Percentiles rank a stretch among this genome's conserved stretches.
Conservation (phyloP, 1,140 invertebrate species). For the Forficula auricularia region DNA sequence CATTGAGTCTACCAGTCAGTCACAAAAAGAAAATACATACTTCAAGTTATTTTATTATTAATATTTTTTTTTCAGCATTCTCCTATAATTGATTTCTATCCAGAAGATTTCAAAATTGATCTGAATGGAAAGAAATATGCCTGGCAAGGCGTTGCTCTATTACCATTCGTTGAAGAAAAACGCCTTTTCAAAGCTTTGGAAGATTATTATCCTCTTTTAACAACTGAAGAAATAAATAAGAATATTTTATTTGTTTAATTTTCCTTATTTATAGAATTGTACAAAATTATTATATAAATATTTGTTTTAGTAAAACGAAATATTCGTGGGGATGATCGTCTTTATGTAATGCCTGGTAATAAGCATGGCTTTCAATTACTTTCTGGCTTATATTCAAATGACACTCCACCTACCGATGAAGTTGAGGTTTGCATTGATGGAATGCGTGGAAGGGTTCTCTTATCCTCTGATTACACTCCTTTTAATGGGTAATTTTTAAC, state of each 20-base stretch:
- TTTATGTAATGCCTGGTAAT: constrained; percentile 51
- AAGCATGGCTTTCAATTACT: constrained; percentile 53
- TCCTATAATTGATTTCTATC: constrained; percentile 97
- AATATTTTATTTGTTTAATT: constrained; percentile 2
- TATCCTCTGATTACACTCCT: constrained; percentile 45
- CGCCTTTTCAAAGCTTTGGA: constrained; percentile 74
- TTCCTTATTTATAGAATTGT: too few relatives aligned
- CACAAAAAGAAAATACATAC: constrained; percentile 10
- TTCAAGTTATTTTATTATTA: constrained; percentile 7
- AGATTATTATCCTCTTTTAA: constrained; percentile 59
- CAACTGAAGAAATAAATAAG: constrained; percentile 59
- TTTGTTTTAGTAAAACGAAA: constrained; percentile 32
- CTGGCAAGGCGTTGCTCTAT: constrained; percentile 95
- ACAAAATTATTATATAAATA: constrained; percentile 8
- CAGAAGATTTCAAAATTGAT: constrained; percentile 95
- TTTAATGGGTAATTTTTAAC: constrained; percentile 38
- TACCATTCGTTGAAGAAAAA: constrained; percentile 95
- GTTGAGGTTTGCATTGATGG: constrained; percentile 41
- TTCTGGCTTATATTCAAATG: constrained; percentile 44
- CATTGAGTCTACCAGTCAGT: constrained; percentile 2
- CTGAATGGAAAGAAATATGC: constrained; percentile 98
- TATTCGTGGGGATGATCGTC: constrained; percentile 40
- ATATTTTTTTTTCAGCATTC: constrained; percentile 46
- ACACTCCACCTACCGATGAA: constrained; percentile 30
- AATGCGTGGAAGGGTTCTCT: constrained; percentile 51